A percentile compares a stretch with the other conserved stretches of the same genome.
phyloP scores from a whole-genome alignment of 2,797 vertebrate species.

The Malacoraja senta region DNA sequence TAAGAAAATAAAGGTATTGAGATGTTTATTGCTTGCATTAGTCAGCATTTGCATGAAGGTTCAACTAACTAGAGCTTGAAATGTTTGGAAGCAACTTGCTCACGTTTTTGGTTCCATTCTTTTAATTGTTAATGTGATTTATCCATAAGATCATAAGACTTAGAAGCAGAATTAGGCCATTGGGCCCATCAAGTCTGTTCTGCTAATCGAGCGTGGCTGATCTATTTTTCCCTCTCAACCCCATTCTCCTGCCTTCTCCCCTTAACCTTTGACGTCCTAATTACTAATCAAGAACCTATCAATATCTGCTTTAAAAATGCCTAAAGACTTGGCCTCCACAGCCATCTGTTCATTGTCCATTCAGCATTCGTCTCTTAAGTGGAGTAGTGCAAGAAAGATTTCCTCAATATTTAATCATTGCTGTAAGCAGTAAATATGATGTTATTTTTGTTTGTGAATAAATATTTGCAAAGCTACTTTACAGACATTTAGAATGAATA shows the following conservation, averaged over 20 bases:
- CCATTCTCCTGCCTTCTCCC: no score
- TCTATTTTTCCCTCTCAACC: no score
- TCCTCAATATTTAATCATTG: neutral
- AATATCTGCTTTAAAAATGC: no score
- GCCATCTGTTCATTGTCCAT: neutral
- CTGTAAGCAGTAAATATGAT: neutral
- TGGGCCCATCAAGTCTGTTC: no score
- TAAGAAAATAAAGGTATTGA: neutral
- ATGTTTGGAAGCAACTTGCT: neutral
- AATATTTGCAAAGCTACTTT: neutral
- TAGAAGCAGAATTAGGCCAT: no score
- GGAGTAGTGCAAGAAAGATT: neutral
- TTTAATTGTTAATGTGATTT: neutral
- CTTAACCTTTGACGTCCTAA: no score
- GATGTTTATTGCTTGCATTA: neutral
- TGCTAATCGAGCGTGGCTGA: no score
- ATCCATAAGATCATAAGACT: no score
- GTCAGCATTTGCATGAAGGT: neutral
- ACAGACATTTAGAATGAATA: neutral
- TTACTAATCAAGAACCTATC: no score
- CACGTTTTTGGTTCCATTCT: neutral
- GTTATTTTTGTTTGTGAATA: neutral
- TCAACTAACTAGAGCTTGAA: neutral
- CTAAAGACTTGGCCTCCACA: no score
- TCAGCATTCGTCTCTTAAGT: neutral